These are phyloP conservation scores for Cyrtorhinus lividipennis DNA, from an alignment of 1,140 invertebrate genomes.

Conservation along the genomic window DNA sequence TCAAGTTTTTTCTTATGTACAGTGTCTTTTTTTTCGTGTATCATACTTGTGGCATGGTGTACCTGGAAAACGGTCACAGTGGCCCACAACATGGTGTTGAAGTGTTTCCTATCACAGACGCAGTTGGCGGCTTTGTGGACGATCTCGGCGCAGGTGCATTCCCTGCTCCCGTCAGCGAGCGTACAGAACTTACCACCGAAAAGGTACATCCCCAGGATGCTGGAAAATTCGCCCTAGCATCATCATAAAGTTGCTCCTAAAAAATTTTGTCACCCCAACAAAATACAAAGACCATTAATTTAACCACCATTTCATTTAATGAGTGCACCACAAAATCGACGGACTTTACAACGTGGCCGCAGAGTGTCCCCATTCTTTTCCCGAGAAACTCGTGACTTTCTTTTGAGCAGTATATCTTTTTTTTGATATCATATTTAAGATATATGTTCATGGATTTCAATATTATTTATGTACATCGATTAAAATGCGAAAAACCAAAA, in stretches of 20 bases:
- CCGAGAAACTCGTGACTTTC: no score
- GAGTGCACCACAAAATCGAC: no score
- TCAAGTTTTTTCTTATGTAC: neutral
- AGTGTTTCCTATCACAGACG: slow-evolving; percentile 91
- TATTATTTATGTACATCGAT: no score
- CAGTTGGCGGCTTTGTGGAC: slow-evolving; percentile 70
- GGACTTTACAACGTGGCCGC: no score
- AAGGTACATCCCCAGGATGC: slow-evolving; percentile 95
- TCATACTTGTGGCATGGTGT: slow-evolving; percentile 32
- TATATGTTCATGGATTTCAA: no score
- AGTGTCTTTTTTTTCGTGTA: slow-evolving; percentile 2
- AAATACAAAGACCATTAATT: no score
- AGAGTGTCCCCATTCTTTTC: no score
- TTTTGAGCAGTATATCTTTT: no score
- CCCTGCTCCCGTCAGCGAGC: slow-evolving; percentile 67
- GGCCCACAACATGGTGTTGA: slow-evolving; percentile 92
- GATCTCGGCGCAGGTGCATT: slow-evolving; percentile 84
- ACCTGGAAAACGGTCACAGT: slow-evolving; percentile 96
- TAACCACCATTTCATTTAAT: no score
- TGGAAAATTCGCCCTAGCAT: slow-evolving; percentile 39
- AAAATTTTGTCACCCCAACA: no score
- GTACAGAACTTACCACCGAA: slow-evolving; percentile 99
- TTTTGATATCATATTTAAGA: no score
- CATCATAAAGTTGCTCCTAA: slow-evolving; percentile 20
- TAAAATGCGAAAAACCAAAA: no score